phyloP scores from a whole-genome alignment of 2,888 invertebrate genomes.

The Drosophila monieri region DNA sequence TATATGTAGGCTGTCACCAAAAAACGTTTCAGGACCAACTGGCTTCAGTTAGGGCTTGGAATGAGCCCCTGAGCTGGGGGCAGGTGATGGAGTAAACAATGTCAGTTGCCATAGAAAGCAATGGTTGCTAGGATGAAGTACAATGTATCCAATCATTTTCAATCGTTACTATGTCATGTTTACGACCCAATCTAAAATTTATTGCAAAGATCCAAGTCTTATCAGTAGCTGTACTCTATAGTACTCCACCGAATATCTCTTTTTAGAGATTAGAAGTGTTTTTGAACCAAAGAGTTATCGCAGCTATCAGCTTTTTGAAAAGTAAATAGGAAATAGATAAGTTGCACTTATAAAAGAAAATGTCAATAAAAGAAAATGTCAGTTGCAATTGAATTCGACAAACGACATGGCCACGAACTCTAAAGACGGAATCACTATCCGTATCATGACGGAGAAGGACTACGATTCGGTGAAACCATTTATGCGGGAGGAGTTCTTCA shows the following conservation, averaged over 20 bases:
- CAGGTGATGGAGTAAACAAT: slow-evolving; percentile 4
- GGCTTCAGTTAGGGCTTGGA: not conserved
- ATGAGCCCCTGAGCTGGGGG: not conserved
- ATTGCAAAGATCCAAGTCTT: not conserved
- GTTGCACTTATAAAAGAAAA: not conserved
- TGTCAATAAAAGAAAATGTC: not conserved
- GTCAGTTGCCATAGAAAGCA: slow-evolving; percentile 25
- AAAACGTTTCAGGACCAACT: not conserved
- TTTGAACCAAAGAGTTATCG: not conserved
- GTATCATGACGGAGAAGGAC: slow-evolving; percentile 45
- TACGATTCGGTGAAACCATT: slow-evolving; percentile 41
- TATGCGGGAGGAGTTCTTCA: slow-evolving; percentile 48
- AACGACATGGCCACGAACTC: not conserved
- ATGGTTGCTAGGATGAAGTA: slow-evolving; percentile 36
- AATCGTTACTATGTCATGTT: not conserved
- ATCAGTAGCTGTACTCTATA: not conserved
- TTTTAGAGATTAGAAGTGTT: not conserved
- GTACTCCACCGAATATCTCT: not conserved
- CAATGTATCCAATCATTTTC: not conserved
- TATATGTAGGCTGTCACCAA: not conserved
- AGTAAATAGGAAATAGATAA: not conserved
- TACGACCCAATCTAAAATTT: not conserved
- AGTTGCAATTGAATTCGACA: not conserved
- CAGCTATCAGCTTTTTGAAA: not conserved
- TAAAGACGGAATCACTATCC: slow-evolving; percentile 45